These are phyloP conservation scores for Xanthorhoe spadicearia DNA, from an alignment of 2,888 invertebrate species.

Conservation along the genomic window DNA sequence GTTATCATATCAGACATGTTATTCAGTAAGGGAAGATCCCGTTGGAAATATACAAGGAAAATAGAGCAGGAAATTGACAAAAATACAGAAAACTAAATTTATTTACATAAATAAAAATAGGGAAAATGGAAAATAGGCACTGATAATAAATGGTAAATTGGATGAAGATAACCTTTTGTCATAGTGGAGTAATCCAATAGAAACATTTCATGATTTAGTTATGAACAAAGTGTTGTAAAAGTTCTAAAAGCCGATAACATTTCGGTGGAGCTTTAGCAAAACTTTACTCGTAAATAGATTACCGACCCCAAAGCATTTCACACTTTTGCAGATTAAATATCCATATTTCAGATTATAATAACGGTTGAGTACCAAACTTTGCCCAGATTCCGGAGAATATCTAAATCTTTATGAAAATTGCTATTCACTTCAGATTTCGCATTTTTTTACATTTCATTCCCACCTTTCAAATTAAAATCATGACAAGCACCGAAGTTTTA, in stretches of 20 bases:
- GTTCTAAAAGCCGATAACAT: too few relatives aligned
- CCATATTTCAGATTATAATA: too few relatives aligned
- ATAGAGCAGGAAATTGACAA: constrained; percentile 14
- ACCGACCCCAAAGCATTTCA: neutral
- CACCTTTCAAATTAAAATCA: neutral
- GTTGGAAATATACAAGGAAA: constrained; percentile 26
- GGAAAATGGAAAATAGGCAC: neutral
- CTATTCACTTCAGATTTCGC: neutral
- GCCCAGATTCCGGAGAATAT: neutral
- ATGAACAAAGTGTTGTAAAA: too few relatives aligned
- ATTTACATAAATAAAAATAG: neutral
- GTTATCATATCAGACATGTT: constrained; percentile 23
- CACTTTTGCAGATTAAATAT: neutral
- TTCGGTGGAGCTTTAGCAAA: too few relatives aligned
- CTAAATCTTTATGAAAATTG: neutral
- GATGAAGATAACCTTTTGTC: constrained; percentile 5
- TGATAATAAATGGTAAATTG: neutral
- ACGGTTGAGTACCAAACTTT: too few relatives aligned
- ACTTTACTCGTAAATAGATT: neutral
- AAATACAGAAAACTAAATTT: neutral
- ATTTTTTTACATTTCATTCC: neutral
- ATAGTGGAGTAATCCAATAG: neutral
- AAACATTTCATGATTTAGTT: neutral
- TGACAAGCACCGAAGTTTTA: neutral
- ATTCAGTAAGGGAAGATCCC: constrained; percentile 24